Evolutionary conservation across 2,797 vertebrate genomes (phyloP).

Genomic region (Coccyzus lansbergi): DNA sequence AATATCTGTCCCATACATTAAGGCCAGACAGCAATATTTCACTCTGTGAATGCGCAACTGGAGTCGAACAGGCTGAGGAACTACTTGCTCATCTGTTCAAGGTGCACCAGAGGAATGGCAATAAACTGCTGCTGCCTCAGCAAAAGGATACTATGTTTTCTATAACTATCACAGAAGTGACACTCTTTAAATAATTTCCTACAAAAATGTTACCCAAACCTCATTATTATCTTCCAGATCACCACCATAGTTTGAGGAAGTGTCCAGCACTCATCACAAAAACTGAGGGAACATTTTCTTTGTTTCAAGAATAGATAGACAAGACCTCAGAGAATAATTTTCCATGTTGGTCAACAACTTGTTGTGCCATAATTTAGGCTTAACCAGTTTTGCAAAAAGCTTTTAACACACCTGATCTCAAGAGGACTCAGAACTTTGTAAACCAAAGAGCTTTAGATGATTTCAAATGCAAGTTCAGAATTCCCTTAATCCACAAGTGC

Average conservation of each 20-base stretch:
- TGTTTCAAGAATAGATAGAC: neutral
- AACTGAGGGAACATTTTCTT: fast-evolving
- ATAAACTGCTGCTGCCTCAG: neutral
- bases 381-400: neutral
- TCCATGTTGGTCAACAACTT: neutral
- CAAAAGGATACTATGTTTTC: neutral
- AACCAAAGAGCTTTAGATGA: neutral
- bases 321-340: neutral
- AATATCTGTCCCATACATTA: neutral
- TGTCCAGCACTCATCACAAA: neutral
- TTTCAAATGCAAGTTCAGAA: neutral
- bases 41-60: neutral
- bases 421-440: neutral
- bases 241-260: neutral
- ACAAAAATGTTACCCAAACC: neutral
- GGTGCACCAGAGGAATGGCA: neutral
- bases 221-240: neutral
- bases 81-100: fast-evolving
- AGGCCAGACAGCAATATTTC: neutral
- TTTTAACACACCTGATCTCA: neutral
- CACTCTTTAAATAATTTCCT: neutral
- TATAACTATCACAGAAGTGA: neutral
- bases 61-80: neutral
- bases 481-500: neutral
- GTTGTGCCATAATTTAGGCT: neutral